Conservation (phyloP, 2,113 vertebrate species). For the Acrocephalus kingi region DNA sequence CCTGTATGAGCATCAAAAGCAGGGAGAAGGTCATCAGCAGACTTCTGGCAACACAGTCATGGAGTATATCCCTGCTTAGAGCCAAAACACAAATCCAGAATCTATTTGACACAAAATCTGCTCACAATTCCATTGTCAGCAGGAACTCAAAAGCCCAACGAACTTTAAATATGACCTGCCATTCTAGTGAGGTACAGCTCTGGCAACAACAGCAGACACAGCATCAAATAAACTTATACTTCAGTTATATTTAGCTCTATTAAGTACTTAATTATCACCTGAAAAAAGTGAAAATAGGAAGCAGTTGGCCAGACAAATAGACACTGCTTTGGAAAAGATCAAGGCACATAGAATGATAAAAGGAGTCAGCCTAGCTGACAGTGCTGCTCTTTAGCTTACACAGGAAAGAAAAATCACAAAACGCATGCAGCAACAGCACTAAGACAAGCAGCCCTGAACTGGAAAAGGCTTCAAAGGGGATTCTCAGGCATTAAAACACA, state of each 20-base stretch:
- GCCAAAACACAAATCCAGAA: background rate
- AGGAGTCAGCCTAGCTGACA: background rate
- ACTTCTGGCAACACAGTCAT: background rate
- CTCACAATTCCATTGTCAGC: background rate
- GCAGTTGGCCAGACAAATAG: background rate
- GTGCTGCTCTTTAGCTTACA: background rate
- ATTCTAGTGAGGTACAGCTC: background rate
- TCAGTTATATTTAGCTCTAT: background rate
- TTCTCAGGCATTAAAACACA: background rate
- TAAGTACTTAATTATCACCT: background rate
- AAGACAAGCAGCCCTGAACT: background rate
- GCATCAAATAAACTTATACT: background rate
- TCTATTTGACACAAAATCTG: background rate
- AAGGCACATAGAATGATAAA: background rate
- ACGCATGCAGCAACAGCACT: background rate
- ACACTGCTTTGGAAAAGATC: background rate
- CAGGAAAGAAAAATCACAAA: background rate
- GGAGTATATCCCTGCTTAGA: background rate
- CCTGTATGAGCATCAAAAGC: slow-evolving; percentile 51
- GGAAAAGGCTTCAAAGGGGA: background rate
- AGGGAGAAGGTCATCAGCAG: background rate
- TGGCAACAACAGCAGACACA: background rate
- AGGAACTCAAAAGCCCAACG: background rate
- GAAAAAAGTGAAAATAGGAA: background rate
- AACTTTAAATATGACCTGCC: background rate